These are phyloP conservation scores for Athripsodes cinereus DNA, from an alignment of 2,888 invertebrate genomes.

Conservation along the genomic window DNA sequence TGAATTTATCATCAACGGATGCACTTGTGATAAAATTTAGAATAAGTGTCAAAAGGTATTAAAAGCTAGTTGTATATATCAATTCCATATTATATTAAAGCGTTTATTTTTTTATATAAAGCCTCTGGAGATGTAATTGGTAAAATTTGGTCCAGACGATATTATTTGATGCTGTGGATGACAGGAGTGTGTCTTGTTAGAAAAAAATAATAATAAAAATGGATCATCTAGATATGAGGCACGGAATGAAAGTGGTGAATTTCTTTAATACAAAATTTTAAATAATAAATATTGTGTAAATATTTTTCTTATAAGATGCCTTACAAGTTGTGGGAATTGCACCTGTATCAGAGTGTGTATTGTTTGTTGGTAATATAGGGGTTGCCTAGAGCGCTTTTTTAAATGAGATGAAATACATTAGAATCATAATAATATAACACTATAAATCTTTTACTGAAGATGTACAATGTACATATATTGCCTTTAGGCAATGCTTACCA, in stretches of 20 bases:
- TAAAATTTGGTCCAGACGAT: neutral
- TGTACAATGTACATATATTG: no score
- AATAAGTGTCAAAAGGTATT: neutral
- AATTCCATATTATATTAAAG: neutral
- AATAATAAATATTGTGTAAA: neutral
- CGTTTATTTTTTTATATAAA: neutral
- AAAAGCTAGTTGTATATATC: neutral
- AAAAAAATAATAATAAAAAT: neutral
- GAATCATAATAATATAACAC: neutral
- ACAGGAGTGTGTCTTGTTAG: neutral
- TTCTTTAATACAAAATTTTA: neutral
- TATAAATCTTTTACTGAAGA: no score
- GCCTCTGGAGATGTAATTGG: neutral
- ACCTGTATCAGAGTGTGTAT: neutral
- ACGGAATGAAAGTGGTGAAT: neutral
- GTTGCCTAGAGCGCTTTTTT: neutral
- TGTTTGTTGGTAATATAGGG: neutral
- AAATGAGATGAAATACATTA: neutral
- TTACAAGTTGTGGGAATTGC: neutral
- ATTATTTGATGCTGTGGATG: slow-evolving; percentile 1
- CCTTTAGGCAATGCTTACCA: no score
- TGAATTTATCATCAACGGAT: neutral
- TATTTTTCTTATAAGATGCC: neutral
- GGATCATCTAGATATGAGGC: neutral
- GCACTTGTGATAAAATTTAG: neutral